phyloP scores from a whole-genome alignment of 2,113 vertebrate genomes.

The Phrynosoma blainvillii region DNA sequence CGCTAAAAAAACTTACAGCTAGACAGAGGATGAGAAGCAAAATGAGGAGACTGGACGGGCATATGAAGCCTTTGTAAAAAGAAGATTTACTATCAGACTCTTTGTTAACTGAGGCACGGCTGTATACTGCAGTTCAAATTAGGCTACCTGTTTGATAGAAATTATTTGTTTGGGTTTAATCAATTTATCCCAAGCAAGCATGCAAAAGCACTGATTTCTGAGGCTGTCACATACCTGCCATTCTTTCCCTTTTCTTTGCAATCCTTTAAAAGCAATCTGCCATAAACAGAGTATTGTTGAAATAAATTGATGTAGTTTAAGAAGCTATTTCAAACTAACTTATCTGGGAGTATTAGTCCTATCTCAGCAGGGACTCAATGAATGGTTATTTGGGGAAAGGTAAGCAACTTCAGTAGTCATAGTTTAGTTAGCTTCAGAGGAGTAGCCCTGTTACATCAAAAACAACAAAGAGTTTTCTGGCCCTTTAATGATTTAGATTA shows the following conservation, averaged over 20 bases:
- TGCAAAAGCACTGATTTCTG: not conserved
- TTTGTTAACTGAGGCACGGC: no score
- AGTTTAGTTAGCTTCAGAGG: slow-evolving; percentile 53
- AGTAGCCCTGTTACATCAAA: slow-evolving; percentile 25
- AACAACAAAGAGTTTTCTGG: not conserved
- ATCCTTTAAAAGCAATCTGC: not conserved
- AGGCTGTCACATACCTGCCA: not conserved
- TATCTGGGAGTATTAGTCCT: slow-evolving; percentile 21
- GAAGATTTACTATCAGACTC: no score
- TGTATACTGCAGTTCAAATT: no score
- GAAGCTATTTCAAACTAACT: not conserved
- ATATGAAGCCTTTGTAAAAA: no score
- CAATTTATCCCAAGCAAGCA: no score
- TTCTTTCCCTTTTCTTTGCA: not conserved
- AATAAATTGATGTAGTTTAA: fast-evolving
- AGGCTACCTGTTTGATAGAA: no score
- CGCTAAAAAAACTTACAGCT: no score
- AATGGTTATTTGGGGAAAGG: slow-evolving; percentile 55
- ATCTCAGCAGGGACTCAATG: not conserved
- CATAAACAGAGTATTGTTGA: not conserved
- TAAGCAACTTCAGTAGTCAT: slow-evolving; percentile 51
- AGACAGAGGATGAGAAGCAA: no score
- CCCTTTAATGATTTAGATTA: not conserved
- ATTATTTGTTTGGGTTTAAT: no score
- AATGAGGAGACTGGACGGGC: no score